These are phyloP conservation scores for Bubo bubo DNA, from an alignment of 2,113 vertebrate species.

Conservation along the genomic window DNA sequence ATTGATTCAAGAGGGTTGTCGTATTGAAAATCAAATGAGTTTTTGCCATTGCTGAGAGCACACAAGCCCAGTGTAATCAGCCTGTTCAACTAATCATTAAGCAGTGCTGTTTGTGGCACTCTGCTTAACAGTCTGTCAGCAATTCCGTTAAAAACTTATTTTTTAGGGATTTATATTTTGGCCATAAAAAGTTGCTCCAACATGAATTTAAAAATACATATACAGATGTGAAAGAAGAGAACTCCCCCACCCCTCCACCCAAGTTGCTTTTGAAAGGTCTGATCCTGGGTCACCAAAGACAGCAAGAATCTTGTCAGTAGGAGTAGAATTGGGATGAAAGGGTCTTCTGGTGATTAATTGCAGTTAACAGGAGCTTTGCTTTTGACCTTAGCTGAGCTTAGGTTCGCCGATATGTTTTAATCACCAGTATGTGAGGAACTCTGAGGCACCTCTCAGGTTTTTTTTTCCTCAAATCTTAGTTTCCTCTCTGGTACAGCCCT, in stretches of 20 bases:
- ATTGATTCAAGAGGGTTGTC: constrained; percentile 51
- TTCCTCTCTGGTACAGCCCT: background rate
- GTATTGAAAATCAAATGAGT: constrained; percentile 67
- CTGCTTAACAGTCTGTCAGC: constrained; percentile 43
- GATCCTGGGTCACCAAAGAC: background rate
- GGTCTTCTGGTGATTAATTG: constrained; percentile 20
- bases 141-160: constrained; percentile 1
- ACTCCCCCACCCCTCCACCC: background rate
- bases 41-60: constrained; percentile 59
- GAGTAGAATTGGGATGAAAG: background rate
- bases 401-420: background rate
- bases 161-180: background rate
- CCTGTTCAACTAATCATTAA: constrained; percentile 64
- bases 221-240: background rate
- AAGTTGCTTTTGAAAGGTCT: background rate
- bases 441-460: background rate
- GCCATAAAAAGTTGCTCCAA: background rate
- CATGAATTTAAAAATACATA: background rate
- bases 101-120: constrained; percentile 33
- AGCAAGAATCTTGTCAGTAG: background rate
- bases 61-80: constrained; percentile 49
- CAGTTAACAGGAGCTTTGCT: constrained; percentile 15
- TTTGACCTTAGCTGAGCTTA: constrained; percentile 5
- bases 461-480: background rate
- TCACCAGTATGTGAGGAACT: background rate